Evolutionary conservation across 2,797 vertebrate species (phyloP), one percentile per base, ranked within the genome.

Genomic region (Euthynnus affinis): DNA sequence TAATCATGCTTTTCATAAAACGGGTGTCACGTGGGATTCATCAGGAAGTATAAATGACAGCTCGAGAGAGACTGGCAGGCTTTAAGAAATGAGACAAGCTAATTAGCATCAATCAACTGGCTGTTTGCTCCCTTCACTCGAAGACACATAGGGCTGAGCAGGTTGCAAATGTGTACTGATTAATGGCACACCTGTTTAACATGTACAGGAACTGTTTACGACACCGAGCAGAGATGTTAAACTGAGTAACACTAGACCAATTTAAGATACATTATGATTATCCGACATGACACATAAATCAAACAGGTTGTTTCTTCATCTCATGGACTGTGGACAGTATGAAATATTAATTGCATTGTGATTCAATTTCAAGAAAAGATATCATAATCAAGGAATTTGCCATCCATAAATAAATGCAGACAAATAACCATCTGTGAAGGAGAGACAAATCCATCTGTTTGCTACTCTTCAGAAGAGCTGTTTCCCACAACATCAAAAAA

Each of bases 71-170:
- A 79, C 37, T 77, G 85, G 62, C 85, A 84, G 83, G 29, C 13
- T 40, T 71, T 69, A 60, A 74, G 55, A 10, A 78, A 73, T 5
- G 57, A 74, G 75, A 81, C 40, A 20, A 62, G 48, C 57, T 61
- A 81, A 81, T 83, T 77, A 68, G 53, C 75, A 70, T 89, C 81
- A 82, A 52, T 86, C 67, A 73, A 0, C 44, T 5, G 27, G 37
- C 40, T 44, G 62, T 58, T 73, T 72, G 66, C 57, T 53, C 69
- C 70, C 1, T 57, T 78, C 79, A 51, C 8, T 79, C 65, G 63
- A 27, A 63, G 32, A 76, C 5, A 63, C 20, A 37, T 34, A 42
- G 23, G 10, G n/a, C 22, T 62, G 25, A 67, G 55, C 34, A 23
- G 52, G 42, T 59, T 66, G 49, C 14, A 51, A 73, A 66, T 64